Evolutionary conservation across 2,797 vertebrate genomes (phyloP).

Genomic region (Apodemus agrarius): DNA sequence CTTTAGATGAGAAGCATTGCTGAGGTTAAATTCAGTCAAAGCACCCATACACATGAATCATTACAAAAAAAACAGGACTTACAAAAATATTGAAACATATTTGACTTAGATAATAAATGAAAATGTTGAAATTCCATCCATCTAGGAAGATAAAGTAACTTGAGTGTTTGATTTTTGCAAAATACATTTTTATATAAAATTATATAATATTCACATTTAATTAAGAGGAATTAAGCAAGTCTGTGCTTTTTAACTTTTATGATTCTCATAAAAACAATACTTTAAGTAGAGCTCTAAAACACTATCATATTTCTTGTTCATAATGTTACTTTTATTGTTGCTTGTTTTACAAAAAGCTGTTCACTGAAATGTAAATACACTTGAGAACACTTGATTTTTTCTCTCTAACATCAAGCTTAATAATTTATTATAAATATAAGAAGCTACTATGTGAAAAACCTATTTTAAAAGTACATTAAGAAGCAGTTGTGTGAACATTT

Average conservation of each 20-base stretch:
- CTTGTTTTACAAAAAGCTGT: not conserved
- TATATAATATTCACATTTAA: conserved; percentile 3
- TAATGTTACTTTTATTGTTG: conserved; percentile 8
- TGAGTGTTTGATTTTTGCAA: not conserved
- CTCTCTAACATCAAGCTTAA: conserved; percentile 42
- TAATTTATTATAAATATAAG: conserved; percentile 19
- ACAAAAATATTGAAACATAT: not conserved
- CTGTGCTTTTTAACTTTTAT: not conserved
- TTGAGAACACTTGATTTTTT: conserved; percentile 4
- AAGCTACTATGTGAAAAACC: not conserved
- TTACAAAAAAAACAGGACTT: not conserved
- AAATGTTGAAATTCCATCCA: not conserved
- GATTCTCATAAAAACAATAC: not conserved
- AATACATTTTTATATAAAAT: not conserved
- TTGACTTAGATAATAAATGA: not conserved
- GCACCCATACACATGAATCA: not conserved
- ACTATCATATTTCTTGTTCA: not conserved
- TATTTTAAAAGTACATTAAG: not conserved
- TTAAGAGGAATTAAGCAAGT: not conserved
- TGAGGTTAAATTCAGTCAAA: conserved; percentile 1
- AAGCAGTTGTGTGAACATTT: not conserved
- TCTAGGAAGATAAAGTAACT: not conserved
- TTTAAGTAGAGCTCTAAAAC: not conserved
- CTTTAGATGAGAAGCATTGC: not conserved
- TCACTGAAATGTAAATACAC: conserved; percentile 12